phyloP scores from a whole-genome alignment of 30 jellyfish, hydroid and myxozoan genomes.

The Pseudorhiza aurosa region DNA sequence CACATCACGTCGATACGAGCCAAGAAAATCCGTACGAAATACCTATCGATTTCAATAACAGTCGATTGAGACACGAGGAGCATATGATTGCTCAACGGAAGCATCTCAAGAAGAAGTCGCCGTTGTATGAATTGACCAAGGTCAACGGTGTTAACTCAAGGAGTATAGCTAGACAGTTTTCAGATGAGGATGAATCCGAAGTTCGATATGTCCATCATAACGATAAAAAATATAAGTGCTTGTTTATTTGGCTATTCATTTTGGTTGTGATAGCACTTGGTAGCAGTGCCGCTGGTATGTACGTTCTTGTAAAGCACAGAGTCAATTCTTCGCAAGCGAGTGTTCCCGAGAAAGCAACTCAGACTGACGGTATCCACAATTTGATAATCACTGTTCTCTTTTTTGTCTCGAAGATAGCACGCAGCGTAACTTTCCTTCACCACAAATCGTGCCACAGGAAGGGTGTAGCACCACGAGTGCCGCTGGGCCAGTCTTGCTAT shows the following conservation, averaged over 20 bases:
- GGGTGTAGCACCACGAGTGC: too few species aligned
- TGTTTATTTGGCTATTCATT: constrained; percentile 11
- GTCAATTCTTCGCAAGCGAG: background rate
- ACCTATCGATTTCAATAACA: constrained; percentile 36
- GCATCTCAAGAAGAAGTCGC: constrained; percentile 36
- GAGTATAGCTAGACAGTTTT: constrained; percentile 20
- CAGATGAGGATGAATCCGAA: constrained; percentile 53
- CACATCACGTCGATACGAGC: background rate
- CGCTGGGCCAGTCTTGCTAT: too few species aligned
- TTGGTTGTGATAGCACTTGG: constrained; percentile 15
- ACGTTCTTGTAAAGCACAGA: background rate
- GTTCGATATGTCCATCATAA: constrained; percentile 25
- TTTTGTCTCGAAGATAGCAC: too few species aligned
- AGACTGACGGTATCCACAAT: too few species aligned
- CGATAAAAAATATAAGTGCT: constrained; percentile 26
- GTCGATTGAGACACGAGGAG: constrained; percentile 51
- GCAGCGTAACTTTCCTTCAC: too few species aligned
- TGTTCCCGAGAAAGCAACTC: too few species aligned
- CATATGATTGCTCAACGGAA: constrained; percentile 37
- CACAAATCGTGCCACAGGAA: constrained; percentile 9
- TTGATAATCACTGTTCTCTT: too few species aligned
- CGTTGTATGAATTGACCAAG: constrained; percentile 28
- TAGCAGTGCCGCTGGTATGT: constrained; percentile 34
- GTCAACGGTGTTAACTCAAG: constrained; percentile 11
- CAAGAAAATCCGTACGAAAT: constrained; percentile 53